Evolutionary conservation across 1,140 invertebrate genomes (phyloP).

Genomic region (Polyergus mexicanus): DNA sequence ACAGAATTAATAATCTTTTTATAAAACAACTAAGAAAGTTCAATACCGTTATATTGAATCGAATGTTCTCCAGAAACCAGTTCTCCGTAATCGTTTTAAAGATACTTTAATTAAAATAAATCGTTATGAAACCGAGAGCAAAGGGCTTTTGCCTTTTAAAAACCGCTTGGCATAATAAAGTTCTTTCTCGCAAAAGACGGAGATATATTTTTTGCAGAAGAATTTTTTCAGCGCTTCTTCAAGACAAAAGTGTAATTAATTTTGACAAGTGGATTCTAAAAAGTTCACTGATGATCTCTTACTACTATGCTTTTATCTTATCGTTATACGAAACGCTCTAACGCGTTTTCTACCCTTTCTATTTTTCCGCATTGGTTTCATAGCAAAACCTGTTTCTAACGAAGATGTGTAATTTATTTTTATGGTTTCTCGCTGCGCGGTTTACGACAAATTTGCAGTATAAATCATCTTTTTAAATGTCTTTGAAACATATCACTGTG

Average conservation of each 20-base stretch:
- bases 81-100: slow-evolving; percentile 48
- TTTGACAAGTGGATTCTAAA: slow-evolving; percentile 51
- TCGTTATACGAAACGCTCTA: slow-evolving; percentile 38
- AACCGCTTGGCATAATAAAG: slow-evolving; percentile 36
- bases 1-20: too few species aligned
- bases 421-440: not conserved
- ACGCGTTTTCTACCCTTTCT: slow-evolving; percentile 21
- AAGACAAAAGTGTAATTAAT: slow-evolving; percentile 54
- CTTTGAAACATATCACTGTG: not conserved
- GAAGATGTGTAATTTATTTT: slow-evolving; percentile 49
- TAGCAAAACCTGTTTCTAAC: slow-evolving; percentile 46
- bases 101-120: slow-evolving; percentile 58
- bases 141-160: slow-evolving; percentile 56
- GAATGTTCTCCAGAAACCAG: slow-evolving; percentile 24
- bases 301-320: slow-evolving; percentile 37
- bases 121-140: slow-evolving; percentile 47
- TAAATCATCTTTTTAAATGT: slow-evolving; percentile 36
- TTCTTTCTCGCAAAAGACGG: slow-evolving; percentile 18
- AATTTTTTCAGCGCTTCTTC: slow-evolving; percentile 43
- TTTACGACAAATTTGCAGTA: slow-evolving; percentile 37
- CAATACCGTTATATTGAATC: slow-evolving; percentile 9
- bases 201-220: slow-evolving; percentile 40
- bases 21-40: slow-evolving; percentile 13
- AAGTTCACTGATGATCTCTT: slow-evolving; percentile 41
- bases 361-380: slow-evolving; percentile 4